These are phyloP conservation scores for Philopedon plagiatum DNA, from an alignment of 2,888 invertebrate genomes.

Conservation along the genomic window DNA sequence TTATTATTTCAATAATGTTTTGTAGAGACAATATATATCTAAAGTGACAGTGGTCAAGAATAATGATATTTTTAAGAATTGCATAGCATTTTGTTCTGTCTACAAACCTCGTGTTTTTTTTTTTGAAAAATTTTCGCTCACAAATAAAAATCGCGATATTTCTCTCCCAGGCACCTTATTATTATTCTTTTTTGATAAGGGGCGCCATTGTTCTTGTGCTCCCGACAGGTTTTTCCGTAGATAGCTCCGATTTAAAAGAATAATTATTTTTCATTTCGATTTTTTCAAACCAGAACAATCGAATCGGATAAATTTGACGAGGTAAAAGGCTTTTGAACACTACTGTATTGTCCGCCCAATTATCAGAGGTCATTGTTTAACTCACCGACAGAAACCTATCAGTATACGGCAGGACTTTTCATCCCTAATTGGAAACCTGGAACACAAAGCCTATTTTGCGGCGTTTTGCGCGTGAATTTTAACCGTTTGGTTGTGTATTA, in stretches of 20 bases:
- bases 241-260: not conserved
- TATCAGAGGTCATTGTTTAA: slow-evolving; percentile 26
- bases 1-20: too few relatives aligned
- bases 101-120: too few relatives aligned
- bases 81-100: too few relatives aligned
- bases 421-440: slow-evolving; percentile 36
- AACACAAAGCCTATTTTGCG: slow-evolving; percentile 38
- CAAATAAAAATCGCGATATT: too few relatives aligned
- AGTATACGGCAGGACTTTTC: slow-evolving; percentile 37
- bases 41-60: too few relatives aligned
- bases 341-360: slow-evolving; percentile 25
- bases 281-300: not conserved
- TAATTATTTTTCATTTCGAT: not conserved
- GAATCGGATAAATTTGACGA: slow-evolving; percentile 1
- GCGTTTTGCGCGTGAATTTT: slow-evolving; percentile 31
- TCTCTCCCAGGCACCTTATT: not conserved
- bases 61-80: too few relatives aligned
- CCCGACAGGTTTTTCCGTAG: not conserved
- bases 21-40: too few relatives aligned
- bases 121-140: too few relatives aligned
- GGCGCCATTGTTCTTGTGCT: not conserved
- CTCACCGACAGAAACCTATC: slow-evolving; percentile 34
- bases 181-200: not conserved
- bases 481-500: slow-evolving; percentile 21
- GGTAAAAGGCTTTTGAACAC: slow-evolving; percentile 15